Evolutionary conservation across 2,113 vertebrate species (phyloP).

Genomic region (Hydrolagus affinis): DNA sequence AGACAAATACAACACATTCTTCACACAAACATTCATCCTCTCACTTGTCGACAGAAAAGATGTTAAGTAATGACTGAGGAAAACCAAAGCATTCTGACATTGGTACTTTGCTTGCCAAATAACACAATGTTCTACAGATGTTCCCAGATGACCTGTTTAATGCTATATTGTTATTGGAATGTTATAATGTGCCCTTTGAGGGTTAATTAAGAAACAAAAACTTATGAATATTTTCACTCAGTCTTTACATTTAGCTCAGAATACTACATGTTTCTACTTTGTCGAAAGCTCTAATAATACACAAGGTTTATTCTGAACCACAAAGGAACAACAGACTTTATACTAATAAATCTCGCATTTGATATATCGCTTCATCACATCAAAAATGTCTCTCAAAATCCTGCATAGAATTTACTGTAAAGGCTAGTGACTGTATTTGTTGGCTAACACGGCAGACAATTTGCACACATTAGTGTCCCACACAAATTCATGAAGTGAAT

Average conservation of each 20-base stretch:
- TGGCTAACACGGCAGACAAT: no score
- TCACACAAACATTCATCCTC: neutral
- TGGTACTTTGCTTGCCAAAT: conserved; percentile 18
- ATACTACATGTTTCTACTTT: conserved; percentile 16
- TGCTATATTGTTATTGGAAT: neutral
- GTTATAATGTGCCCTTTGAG: neutral
- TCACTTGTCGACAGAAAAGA: neutral
- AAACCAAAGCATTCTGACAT: neutral
- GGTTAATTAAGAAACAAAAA: neutral
- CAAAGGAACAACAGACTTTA: no score
- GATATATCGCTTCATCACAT: no score
- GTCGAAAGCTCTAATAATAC: neutral
- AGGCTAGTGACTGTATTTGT: no score
- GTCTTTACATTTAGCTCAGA: neutral
- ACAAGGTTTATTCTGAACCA: neutral
- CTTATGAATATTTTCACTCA: neutral
- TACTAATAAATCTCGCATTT: no score
- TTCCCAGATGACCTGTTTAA: neutral
- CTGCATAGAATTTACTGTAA: no score
- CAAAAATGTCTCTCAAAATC: no score
- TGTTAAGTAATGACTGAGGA: neutral
- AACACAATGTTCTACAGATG: conserved; percentile 12
- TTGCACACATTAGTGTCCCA: no score
- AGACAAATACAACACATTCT: conserved; percentile 5
- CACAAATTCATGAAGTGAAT: no score